A percentile compares a stretch with the other conserved stretches of the same genome.
These are phyloP conservation scores for Cyclura pinguis DNA, from an alignment of 2,797 vertebrate genomes.

Conservation along the genomic window DNA sequence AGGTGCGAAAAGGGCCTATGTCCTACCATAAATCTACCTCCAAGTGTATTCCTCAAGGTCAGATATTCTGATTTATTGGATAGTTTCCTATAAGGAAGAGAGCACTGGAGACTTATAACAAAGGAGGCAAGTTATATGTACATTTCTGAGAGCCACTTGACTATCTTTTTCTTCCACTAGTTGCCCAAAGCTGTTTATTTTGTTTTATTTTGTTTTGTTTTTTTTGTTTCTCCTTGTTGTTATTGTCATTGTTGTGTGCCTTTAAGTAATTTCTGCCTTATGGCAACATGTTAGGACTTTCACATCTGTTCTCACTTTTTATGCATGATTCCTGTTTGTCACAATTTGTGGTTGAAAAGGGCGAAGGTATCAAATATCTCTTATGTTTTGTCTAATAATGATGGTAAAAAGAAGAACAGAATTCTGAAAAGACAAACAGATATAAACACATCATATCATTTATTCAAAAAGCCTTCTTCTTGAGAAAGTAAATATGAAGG, in stretches of 20 bases:
- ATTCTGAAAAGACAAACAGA: neutral
- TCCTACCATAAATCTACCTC: neutral
- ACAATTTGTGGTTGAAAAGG: constrained; percentile 24
- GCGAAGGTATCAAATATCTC: neutral
- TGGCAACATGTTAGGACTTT: neutral
- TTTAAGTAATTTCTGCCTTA: too few species aligned
- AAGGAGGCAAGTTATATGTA: neutral
- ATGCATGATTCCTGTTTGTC: neutral
- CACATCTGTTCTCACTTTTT: neutral
- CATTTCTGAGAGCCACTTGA: neutral
- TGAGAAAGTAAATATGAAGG: neutral
- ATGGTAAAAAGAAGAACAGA: neutral
- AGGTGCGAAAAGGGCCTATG: neutral
- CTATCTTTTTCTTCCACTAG: neutral
- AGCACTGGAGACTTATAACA: neutral
- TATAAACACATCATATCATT: neutral
- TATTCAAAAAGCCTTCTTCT: neutral
- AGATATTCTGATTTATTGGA: neutral
- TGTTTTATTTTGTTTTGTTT: too few species aligned
- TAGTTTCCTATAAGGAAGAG: neutral
- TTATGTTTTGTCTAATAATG: neutral
- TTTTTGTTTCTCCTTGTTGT: too few species aligned
- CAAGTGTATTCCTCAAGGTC: neutral
- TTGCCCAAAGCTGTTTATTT: neutral
- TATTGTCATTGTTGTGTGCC: too few species aligned